A percentile compares a stretch with the other conserved stretches of the same genome.
phyloP scores from a whole-genome alignment of 1,140 invertebrate species.

The Propsilocerus akamusi region DNA sequence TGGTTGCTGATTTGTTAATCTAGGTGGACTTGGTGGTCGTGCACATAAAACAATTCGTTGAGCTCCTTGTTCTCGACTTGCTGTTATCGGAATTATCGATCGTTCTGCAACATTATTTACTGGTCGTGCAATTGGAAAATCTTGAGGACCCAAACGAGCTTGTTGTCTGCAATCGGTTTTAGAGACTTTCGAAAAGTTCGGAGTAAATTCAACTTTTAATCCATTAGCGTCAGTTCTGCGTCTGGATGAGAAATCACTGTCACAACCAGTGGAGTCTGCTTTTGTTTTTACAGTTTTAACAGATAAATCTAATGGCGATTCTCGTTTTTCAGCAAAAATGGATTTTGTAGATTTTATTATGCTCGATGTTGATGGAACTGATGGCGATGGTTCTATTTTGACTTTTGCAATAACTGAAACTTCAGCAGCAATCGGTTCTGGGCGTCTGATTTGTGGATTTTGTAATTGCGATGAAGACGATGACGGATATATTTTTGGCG shows the following conservation, averaged over 20 bases:
- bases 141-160: neutral
- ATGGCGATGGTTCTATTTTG: neutral
- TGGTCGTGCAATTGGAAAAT: neutral
- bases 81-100: no score
- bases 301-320: slow-evolving; percentile 65
- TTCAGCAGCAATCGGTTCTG: neutral
- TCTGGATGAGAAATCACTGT: slow-evolving; percentile 31
- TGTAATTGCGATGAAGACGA: no score
- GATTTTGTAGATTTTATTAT: neutral
- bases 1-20: slow-evolving; percentile 9
- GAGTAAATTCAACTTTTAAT: slow-evolving; percentile 38
- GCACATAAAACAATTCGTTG: neutral
- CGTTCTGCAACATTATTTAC: neutral
- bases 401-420: neutral
- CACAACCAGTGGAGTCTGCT: slow-evolving; percentile 62
- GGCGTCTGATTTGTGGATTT: neutral
- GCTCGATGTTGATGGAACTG: neutral
- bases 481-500: neutral
- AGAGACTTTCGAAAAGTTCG: slow-evolving; percentile 29
- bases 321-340: slow-evolving; percentile 27
- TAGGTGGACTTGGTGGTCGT: slow-evolving; percentile 12
- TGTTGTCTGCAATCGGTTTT: neutral
- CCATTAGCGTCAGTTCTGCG: slow-evolving; percentile 12
- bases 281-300: slow-evolving; percentile 71
- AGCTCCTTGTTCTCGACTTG: neutral